Evolutionary conservation across 2,888 invertebrate species (phyloP).

Genomic region (Scelioninae gen. 2): DNA sequence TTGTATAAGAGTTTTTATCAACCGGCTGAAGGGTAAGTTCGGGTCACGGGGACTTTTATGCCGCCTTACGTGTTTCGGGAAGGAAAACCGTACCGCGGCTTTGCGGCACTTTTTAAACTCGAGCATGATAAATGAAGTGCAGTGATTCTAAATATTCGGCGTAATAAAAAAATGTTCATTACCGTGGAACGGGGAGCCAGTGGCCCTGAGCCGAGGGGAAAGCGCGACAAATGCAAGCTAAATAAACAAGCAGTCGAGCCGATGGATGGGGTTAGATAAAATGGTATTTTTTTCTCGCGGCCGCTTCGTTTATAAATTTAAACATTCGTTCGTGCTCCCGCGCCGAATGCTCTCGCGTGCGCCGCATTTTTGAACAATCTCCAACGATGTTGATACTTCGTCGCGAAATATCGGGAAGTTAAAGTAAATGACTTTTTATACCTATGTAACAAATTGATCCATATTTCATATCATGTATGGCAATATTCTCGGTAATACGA

Average conservation of each 20-base stretch:
- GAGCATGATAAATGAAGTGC: conserved; percentile 43
- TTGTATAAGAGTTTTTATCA: conserved; percentile 42
- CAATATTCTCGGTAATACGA: conserved; percentile 51
- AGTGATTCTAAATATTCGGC: conserved; percentile 41
- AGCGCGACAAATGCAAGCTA: conserved; percentile 3
- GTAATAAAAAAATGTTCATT: conserved; percentile 35
- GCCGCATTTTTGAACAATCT: conserved; percentile 33
- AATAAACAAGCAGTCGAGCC: not conserved
- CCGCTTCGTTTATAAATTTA: conserved; percentile 22
- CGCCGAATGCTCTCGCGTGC: conserved; percentile 25
- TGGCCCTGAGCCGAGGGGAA: not conserved
- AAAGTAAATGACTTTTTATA: conserved; percentile 39
- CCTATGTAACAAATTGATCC: conserved; percentile 41
- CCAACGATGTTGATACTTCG: conserved; percentile 17
- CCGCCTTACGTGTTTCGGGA: conserved; percentile 19
- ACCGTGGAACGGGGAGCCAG: conserved; percentile 8
- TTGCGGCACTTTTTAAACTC: conserved; percentile 24
- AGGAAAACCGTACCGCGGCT: conserved; percentile 14
- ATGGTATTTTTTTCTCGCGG: conserved; percentile 23
- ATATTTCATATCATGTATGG: conserved; percentile 50
- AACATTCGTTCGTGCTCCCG: conserved; percentile 11
- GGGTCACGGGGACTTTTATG: conserved; percentile 10
- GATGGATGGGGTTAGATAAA: conserved; percentile 11
- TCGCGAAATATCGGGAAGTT: conserved; percentile 19
- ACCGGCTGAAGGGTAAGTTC: conserved; percentile 18